These are phyloP conservation scores for Oenanthe oenanthe DNA, from an alignment of 2,113 vertebrate species.

Conservation along the genomic window DNA sequence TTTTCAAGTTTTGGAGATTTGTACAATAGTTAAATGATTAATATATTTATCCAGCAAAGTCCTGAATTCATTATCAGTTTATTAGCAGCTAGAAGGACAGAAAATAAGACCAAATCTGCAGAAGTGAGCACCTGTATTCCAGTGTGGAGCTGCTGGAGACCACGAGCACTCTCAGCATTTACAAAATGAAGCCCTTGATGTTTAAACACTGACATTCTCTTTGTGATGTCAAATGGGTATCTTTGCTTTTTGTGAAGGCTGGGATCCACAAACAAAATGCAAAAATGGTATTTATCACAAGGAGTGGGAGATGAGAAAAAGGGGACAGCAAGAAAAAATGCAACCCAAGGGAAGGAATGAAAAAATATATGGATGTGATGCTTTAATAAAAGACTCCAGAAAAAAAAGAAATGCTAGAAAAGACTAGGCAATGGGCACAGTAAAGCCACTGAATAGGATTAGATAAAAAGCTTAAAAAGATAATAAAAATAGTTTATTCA, in stretches of 20 bases:
- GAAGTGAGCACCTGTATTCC: not conserved
- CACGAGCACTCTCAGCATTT: not conserved
- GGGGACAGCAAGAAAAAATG: not conserved
- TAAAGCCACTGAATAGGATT: constrained; percentile 38
- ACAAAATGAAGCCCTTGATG: not conserved
- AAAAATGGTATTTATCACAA: constrained; percentile 43
- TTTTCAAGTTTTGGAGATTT: not conserved
- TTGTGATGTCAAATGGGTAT: constrained; percentile 2
- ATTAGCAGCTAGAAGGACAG: not conserved
- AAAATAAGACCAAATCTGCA: not conserved
- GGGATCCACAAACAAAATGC: constrained; percentile 45
- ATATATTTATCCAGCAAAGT: not conserved
- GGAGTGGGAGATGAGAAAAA: not conserved
- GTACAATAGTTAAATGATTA: not conserved
- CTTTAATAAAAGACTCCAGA: not conserved
- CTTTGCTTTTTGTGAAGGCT: constrained; percentile 11
- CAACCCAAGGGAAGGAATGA: not conserved
- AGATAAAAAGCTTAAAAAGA: constrained; percentile 49
- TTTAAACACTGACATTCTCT: constrained; percentile 7
- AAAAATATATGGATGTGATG: not conserved
- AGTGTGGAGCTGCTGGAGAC: not conserved
- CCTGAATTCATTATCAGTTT: not conserved
- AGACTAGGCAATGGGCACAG: not conserved
- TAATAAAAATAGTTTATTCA: constrained; percentile 47
- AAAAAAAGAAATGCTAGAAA: not conserved